Evolutionary conservation across 2,113 vertebrate species (phyloP).

Genomic region (Gyps fulvus): DNA sequence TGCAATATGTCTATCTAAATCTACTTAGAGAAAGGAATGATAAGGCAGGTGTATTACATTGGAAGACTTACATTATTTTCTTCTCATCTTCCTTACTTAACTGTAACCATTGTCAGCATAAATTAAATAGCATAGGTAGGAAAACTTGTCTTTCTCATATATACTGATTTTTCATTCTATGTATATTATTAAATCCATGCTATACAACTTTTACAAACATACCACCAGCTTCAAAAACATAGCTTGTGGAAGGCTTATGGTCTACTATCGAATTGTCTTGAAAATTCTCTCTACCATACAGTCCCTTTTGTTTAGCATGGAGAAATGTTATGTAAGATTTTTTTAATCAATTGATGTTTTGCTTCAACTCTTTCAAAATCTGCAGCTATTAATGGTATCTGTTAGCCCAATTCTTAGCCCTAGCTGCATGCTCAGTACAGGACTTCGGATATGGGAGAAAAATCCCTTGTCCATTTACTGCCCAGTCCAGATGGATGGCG

Average conservation of each 20-base stretch:
- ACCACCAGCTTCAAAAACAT: not conserved
- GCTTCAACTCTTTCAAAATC: not conserved
- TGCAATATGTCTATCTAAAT: not conserved
- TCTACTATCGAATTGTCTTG: not conserved
- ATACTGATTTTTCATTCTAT: not conserved
- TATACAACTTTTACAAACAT: not conserved
- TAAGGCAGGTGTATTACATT: not conserved
- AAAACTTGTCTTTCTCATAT: not conserved
- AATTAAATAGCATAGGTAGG: not conserved
- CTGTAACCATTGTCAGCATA: not conserved
- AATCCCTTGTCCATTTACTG: not conserved
- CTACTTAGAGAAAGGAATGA: not conserved
- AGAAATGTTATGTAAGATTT: not conserved
- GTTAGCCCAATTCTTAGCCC: not conserved
- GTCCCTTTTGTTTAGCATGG: not conserved
- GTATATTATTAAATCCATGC: not conserved
- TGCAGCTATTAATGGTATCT: not conserved
- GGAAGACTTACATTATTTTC: not conserved
- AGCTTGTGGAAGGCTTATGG: not conserved
- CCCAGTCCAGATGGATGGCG: not conserved
- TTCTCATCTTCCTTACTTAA: not conserved
- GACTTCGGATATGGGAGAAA: not conserved
- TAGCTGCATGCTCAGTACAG: not conserved
- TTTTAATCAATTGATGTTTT: not conserved
- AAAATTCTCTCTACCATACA: not conserved